Base-by-base conservation (phyloP, 2,888 invertebrate genomes). In the Oxyteleia sp. region DNA sequence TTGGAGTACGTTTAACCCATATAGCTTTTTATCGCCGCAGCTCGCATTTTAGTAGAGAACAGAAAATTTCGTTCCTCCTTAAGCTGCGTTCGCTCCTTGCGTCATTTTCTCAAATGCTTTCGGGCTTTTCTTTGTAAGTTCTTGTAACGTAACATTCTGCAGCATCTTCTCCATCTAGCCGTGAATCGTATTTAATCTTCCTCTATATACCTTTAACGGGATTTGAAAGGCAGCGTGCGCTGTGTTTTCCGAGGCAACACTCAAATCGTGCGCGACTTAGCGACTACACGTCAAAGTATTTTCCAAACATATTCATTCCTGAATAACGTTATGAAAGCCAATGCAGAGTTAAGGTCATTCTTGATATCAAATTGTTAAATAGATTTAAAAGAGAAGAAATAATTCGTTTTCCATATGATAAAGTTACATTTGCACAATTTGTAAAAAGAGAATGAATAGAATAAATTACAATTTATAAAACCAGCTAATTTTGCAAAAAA, bases 121-220 rank as follows among this genome's bases (percentile, higher is more conserved):
- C 68, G 53, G 29, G 26, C 68, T 68, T 53, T 49, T 41, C 68
- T 53, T 26, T 26, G 53, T 29, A 53, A 43, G 16, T 53, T 68
- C 47, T 63, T 10, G 16, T 41, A 66, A n/a, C 43, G 53, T 53
- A 68, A 41, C 53, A 53, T 53, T 68, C 53, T 68, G 35, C 53
- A 68, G 53, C 53, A 68, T 68, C 68, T 68, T n/a, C n/a, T n/a
- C 68, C 53, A 68, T 68, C 51, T 68, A 53, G 18, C n/a, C 53
- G 68, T 43, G 68, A 68, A 53, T 68, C 51, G 66, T 66, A 51
- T 66, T 66, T 66, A 66, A 66, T 66, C 66, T 66, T 66, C 51
- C 18, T 43, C 29, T 68, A 68, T 68, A 53, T 68, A 53, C 53
- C 43, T 68, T 53, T 43, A 41, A 51, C 53, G 18, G 68, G 18